Conservation (phyloP, 2,888 invertebrate species). For the Xestia sexstrigata region DNA sequence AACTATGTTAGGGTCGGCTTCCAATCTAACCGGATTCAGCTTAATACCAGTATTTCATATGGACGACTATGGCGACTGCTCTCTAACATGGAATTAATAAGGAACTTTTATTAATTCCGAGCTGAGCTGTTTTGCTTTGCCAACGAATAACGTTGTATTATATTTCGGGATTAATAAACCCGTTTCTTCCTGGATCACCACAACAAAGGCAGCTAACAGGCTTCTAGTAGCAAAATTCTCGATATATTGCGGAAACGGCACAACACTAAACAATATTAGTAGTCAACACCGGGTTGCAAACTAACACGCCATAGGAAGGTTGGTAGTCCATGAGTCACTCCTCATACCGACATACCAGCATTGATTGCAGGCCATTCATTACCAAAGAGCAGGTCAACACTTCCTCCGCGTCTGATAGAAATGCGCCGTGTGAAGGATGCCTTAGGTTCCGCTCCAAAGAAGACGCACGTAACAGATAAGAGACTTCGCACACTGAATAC, state of each 20-base stretch:
- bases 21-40: background rate
- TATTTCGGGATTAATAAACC: background rate
- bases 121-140: background rate
- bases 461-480: slow-evolving; percentile 63
- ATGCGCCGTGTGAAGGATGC: slow-evolving; percentile 41
- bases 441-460: slow-evolving; percentile 44
- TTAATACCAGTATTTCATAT: background rate
- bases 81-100: background rate
- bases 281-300: slow-evolving; percentile 1
- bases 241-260: background rate
- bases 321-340: slow-evolving; percentile 37
- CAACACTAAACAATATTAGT: background rate
- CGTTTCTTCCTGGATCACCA: background rate
- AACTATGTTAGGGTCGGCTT: background rate
- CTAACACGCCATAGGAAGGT: background rate
- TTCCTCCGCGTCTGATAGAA: slow-evolving; percentile 53
- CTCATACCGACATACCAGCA: slow-evolving; percentile 39
- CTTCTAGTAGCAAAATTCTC: background rate
- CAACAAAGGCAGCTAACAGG: too few species aligned
- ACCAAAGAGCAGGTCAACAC: slow-evolving; percentile 54
- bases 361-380: slow-evolving; percentile 49
- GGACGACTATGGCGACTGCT: background rate
- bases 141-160: background rate
- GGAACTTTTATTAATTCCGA: background rate
- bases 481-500: slow-evolving; percentile 53